Base-by-base conservation (phyloP, 2,113 vertebrate genomes). In the Callipepla squamata region DNA sequence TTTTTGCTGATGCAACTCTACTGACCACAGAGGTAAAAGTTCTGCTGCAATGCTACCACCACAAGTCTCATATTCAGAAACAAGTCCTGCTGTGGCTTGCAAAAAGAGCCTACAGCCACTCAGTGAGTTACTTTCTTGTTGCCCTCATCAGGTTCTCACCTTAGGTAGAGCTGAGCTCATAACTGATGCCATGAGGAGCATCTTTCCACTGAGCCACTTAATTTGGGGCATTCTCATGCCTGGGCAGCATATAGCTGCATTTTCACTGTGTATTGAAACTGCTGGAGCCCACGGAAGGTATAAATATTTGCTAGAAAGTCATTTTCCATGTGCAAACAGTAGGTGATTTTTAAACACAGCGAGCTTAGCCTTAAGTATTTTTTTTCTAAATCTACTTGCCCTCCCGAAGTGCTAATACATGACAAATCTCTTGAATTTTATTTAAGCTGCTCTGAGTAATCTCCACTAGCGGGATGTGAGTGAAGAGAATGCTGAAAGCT, bases 381-480 rank as follows among this genome's bases (percentile, higher is more conserved):
- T 80, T 80, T 92, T 76, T 32, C 76, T 90, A 61, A 94, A 80
- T 68, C 86, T 91, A 77, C 62, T 91, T 90, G 53, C 76, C 40
- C n/a, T 91, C 30, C 40, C 25, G 44, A 67, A 72, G 65, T 83
- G 36, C 68, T 94, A 78, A 86, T 88, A 93, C 9, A 4, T 90
- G 92, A 93, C 87, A 94, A 91, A 90, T 85, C 90, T 94, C 73
- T 80, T 75, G 82, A 68, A 94, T 94, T 95, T 87, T 89, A 51
- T 89, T 93, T 90, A 92, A 93, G 93, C 85, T 80, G 55, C 73
- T 94, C 92, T 95, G 94, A 95, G 87, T 94, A 92, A 96, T 94
- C 93, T 79, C 90, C 73, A 42, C 85, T 65, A 58, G 66, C 90
- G 82, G 85, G 86, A 79, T 68, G 62, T 58, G 81, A 84, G 66